Evolutionary conservation across 2,797 vertebrate species (phyloP).

Genomic region (Pipistrellus nathusii): DNA sequence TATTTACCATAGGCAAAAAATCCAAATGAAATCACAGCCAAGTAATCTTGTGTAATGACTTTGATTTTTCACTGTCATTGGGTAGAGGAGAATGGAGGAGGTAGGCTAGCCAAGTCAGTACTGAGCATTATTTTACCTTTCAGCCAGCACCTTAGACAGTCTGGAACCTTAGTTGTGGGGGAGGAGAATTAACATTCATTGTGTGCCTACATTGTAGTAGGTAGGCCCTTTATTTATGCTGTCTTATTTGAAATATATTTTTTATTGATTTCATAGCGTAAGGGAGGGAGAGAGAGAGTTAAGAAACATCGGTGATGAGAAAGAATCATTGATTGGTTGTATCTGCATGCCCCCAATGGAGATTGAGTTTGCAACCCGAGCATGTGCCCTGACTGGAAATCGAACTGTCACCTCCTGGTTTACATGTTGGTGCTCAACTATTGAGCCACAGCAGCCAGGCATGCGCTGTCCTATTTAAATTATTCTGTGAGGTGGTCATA

Average conservation of each 20-base stretch:
- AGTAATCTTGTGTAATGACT: slow-evolving; percentile 13
- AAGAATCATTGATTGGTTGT: neutral
- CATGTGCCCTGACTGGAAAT: neutral
- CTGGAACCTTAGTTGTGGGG: slow-evolving; percentile 25
- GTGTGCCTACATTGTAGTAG: neutral
- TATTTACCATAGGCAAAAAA: neutral
- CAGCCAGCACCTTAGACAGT: neutral
- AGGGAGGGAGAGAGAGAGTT: neutral
- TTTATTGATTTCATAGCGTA: neutral
- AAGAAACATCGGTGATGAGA: neutral
- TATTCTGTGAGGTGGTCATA: slow-evolving; percentile 17
- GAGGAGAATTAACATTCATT: slow-evolving; percentile 29
- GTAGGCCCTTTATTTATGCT: slow-evolving; percentile 3
- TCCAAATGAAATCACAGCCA: neutral
- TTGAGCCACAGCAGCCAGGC: neutral
- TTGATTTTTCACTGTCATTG: slow-evolving; percentile 42
- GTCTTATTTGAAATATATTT: neutral
- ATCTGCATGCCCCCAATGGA: neutral
- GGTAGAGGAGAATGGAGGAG: neutral
- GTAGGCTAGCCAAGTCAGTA: neutral
- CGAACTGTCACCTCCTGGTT: neutral
- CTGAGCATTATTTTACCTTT: slow-evolving; percentile 35
- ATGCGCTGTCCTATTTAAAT: slow-evolving; percentile 8
- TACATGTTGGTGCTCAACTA: neutral
- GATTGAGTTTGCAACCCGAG: neutral